Percentiles rank a stretch among this genome's conserved stretches.
Conservation (phyloP, 2,888 invertebrate genomes). For the Tricholauxania praeusta region DNA sequence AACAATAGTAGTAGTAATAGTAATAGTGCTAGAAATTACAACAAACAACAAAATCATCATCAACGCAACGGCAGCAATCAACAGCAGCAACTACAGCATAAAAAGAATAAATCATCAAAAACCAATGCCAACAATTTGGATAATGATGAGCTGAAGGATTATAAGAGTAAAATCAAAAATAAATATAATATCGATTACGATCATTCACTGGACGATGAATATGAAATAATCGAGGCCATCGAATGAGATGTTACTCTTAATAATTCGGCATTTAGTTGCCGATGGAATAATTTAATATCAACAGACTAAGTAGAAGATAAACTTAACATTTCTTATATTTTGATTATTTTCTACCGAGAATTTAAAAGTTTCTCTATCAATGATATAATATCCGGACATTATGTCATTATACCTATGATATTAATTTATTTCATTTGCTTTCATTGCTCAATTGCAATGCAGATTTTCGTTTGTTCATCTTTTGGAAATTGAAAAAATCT, state of each 20-base stretch:
- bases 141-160: constrained; percentile 63
- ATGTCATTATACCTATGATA: no score
- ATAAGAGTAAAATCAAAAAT: constrained; percentile 67
- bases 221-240: constrained; percentile 68
- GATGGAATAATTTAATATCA: no score
- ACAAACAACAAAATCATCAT: constrained; percentile 36
- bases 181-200: constrained; percentile 69
- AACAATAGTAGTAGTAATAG: constrained; percentile 34
- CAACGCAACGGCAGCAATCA: constrained; percentile 39
- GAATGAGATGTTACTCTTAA: constrained; percentile 53
- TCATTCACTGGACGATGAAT: constrained; percentile 68
- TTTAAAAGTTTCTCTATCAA: no score
- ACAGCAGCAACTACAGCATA: constrained; percentile 30
- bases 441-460: no score
- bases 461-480: no score
- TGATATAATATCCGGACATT: no score
- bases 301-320: no score
- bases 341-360: no score
- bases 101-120: constrained; percentile 43
- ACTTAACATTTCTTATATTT: no score
- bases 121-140: constrained; percentile 58
- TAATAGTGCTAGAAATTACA: constrained; percentile 33
- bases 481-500: neutral
- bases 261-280: no score
- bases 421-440: no score